A percentile compares a stretch with the other conserved stretches of the same genome.
phyloP scores from a whole-genome alignment of 2,797 vertebrate genomes.

The Danio choprae region DNA sequence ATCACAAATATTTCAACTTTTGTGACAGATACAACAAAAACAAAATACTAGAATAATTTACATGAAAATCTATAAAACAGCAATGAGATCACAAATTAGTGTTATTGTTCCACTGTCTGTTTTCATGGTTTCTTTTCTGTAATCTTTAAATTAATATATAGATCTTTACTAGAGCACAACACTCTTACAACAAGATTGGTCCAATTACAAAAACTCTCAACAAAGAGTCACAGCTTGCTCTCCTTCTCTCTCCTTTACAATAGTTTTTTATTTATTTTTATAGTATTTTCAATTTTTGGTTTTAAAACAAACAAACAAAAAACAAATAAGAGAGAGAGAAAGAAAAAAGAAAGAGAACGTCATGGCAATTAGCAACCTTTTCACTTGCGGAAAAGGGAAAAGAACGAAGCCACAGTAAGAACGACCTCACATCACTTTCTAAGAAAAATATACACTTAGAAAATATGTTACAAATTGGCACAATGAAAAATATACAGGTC shows the following conservation, averaged over 20 bases:
- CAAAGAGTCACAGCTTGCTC: constrained; percentile 77
- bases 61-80: constrained; percentile 99
- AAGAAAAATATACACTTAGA: constrained; percentile 99
- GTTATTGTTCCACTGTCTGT: constrained; percentile 87
- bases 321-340: constrained; percentile 50
- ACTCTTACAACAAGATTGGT: constrained; percentile 99
- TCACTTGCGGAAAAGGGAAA: constrained; percentile 93
- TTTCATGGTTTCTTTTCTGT: constrained; percentile 84
- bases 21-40: constrained; percentile 99
- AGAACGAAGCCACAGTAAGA: constrained; percentile 94
- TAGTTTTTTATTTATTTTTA: constrained; percentile 86
- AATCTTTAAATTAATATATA: constrained; percentile 72
- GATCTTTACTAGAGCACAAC: constrained; percentile 92
- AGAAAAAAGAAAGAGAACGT: constrained; percentile 69
- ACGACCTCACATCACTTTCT: constrained; percentile 99
- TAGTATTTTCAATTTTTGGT: constrained; percentile 94
- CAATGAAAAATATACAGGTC: constrained; percentile 99
- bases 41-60: constrained; percentile 99
- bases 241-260: constrained; percentile 68
- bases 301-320: constrained; percentile 90
- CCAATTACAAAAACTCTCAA: constrained; percentile 99
- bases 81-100: constrained; percentile 99
- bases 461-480: constrained; percentile 99
- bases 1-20: constrained; percentile 99
- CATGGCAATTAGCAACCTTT: constrained; percentile 98